Evolutionary conservation across 1,140 invertebrate genomes (phyloP), one percentile per base, ranked within the genome.

Genomic region (Cyclina sinensis): DNA sequence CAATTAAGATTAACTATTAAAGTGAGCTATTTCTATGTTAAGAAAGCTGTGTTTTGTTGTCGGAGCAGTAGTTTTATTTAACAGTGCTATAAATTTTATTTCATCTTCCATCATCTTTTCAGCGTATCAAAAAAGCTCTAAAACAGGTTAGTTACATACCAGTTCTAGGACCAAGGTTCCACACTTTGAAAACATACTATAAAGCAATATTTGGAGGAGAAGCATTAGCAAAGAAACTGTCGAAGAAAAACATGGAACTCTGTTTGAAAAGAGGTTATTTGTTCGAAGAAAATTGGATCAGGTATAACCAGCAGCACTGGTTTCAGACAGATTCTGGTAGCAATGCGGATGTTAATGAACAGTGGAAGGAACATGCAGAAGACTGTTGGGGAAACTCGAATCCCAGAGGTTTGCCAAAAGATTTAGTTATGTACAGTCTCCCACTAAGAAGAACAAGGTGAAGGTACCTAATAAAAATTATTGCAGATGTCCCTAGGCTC

Each of bases 141-240:
- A 27, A 43, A 35, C 21, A 59, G 39, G 48, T 65, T 24, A 62
- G 48, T 1, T 81, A 39, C n/a, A 59, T 82, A 37, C 39, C 78
- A 5, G 59, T 83, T 0, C 76, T 88, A 24, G 51, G 59, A 51
- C 87, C 90, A 24, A 76, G 90, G 78, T 89, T 68, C 16, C 46
- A 74, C 9, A 88, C 88, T 35, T 70, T 91, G 2, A 80, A 88
- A 48, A 73, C 90, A 30, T 91, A 88, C 51, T 80, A 54, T 16
- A 37, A n/a, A 62, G 70, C 74, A 12, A 70, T 83, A 4, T 14
- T 30, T 14, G 37, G 62, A 21, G 14, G 37, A 9, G 27, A 32
- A 5, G 24, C 27, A n/a, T 24, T 9, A 46, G 39, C 46, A 21
- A 70, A 70, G n/a, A 51, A 24, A 48, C 30, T 68, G 24, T 11